Percentiles rank a stretch among this genome's conserved stretches.
phyloP scores from a whole-genome alignment of 2,888 invertebrate genomes.

The Proisotoma minuta region DNA sequence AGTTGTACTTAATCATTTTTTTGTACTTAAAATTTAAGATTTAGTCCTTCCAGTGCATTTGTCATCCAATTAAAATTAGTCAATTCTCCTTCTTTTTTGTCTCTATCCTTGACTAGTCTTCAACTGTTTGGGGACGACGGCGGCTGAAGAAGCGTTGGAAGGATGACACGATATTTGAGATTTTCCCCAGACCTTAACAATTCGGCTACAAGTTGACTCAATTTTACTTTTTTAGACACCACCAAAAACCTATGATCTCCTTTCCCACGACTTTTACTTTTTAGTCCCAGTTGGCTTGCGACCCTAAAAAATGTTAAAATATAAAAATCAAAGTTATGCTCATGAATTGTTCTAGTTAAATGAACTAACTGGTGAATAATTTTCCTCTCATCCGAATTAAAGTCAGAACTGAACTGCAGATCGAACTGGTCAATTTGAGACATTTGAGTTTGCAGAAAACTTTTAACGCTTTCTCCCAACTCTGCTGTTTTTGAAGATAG shows the following conservation, averaged over 20 bases:
- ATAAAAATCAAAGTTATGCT: too few species aligned
- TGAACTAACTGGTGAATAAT: constrained; percentile 51
- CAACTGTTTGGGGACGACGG: background rate
- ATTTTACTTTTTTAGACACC: constrained; percentile 54
- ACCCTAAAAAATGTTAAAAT: background rate
- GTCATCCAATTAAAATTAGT: too few species aligned
- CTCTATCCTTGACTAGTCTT: background rate
- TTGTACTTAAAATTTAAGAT: too few species aligned
- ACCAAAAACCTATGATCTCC: constrained; percentile 54
- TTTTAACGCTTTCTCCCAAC: constrained; percentile 45
- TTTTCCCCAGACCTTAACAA: constrained; percentile 55
- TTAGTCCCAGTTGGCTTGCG: constrained; percentile 51
- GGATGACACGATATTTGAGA: constrained; percentile 55
- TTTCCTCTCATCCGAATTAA: constrained; percentile 53
- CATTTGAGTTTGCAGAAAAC: constrained; percentile 50
- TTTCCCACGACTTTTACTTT: constrained; percentile 56
- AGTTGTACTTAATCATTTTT: too few species aligned
- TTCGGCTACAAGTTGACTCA: constrained; percentile 53
- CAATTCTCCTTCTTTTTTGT: too few species aligned
- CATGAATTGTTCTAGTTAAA: background rate
- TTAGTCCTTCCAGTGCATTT: too few species aligned
- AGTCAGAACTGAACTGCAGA: constrained; percentile 52
- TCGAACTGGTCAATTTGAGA: constrained; percentile 50
- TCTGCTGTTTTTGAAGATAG: constrained; percentile 19
- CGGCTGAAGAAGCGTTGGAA: constrained; percentile 23